Evolutionary conservation across 2,888 invertebrate genomes (phyloP).

Genomic region (Plebejus argus): DNA sequence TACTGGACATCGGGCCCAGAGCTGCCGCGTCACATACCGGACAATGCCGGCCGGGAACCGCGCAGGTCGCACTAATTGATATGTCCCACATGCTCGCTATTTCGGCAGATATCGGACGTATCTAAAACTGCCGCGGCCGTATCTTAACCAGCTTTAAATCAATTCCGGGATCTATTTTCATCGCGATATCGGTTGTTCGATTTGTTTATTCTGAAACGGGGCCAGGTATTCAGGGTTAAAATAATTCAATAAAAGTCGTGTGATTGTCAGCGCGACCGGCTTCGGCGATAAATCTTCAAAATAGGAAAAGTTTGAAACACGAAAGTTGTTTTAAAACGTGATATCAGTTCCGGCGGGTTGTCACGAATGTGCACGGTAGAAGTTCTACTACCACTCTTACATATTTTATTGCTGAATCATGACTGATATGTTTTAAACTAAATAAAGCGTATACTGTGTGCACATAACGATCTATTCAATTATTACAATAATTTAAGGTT

Average conservation of each 20-base stretch:
- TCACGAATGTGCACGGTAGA: neutral
- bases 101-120: neutral
- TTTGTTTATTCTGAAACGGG: neutral
- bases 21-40: neutral
- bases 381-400: neutral
- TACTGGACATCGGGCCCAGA: neutral
- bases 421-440: too few species aligned
- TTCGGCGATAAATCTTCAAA: slow-evolving; percentile 6
- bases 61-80: neutral
- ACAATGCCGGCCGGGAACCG: neutral
- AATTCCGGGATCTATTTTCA: slow-evolving; percentile 1
- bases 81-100: neutral
- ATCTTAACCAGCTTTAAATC: neutral
- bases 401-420: neutral
- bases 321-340: slow-evolving; percentile 20
- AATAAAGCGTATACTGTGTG: too few species aligned
- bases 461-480: too few species aligned
- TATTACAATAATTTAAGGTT: too few species aligned
- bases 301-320: slow-evolving; percentile 12
- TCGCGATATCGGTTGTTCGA: neutral
- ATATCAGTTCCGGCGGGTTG: neutral
- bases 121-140: neutral
- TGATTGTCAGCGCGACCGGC: neutral
- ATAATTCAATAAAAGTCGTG: slow-evolving; percentile 2
- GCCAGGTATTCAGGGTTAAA: neutral